Evolutionary conservation across 2,113 vertebrate species (phyloP).

Genomic region (Gnathonemus longibarbis): DNA sequence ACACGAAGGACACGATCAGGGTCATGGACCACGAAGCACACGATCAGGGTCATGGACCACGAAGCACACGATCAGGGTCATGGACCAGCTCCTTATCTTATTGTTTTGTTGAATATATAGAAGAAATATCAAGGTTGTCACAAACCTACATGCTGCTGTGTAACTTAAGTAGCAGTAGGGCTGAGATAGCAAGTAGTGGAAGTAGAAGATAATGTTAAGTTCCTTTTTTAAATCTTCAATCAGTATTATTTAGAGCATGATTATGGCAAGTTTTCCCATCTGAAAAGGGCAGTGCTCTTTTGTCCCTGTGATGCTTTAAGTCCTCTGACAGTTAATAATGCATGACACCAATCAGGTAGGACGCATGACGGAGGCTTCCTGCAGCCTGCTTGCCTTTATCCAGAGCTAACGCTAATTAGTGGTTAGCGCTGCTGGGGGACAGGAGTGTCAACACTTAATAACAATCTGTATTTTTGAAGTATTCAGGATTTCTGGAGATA

Average conservation of each 20-base stretch:
- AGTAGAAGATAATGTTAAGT: not conserved
- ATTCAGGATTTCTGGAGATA: not conserved
- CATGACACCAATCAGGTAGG: not conserved
- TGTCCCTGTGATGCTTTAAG: not conserved
- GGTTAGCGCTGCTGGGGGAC: not conserved
- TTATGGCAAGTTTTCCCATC: not conserved
- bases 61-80: not conserved
- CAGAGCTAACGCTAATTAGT: not conserved
- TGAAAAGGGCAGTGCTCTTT: not conserved
- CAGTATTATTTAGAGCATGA: slow-evolving; percentile 51
- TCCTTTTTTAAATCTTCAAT: slow-evolving; percentile 37
- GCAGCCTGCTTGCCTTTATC: not conserved
- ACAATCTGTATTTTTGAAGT: not conserved
- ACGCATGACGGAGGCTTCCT: not conserved
- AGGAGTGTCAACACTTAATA: not conserved
- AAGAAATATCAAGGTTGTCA: not conserved
- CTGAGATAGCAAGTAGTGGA: not conserved
- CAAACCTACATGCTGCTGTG: not conserved
- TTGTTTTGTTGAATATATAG: not conserved
- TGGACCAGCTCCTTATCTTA: not conserved
- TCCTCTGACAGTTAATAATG: not conserved
- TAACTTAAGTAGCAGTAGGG: not conserved
- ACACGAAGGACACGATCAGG: no score
- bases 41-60: no score
- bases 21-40: no score